Evolutionary conservation across 2,888 invertebrate genomes (phyloP), one percentile per base, ranked within the genome.

Genomic region (Troides aeacus): DNA sequence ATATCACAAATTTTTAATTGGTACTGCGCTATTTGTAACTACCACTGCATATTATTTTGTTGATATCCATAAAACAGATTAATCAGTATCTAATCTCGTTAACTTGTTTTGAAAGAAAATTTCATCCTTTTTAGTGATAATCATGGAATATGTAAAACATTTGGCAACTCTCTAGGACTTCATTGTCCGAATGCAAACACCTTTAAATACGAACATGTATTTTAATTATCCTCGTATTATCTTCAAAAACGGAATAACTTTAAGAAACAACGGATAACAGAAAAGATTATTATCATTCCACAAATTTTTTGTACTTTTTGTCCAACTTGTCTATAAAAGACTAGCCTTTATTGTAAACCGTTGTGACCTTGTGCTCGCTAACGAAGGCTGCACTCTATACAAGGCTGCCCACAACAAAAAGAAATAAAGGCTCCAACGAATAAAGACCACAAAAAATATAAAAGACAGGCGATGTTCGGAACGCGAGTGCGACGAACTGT

Each of bases 401-500:
- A 86, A 84, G 87, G 85, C 82, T 82, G 81, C 78, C 76, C 76
- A 77, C 78, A 81, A 85, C 83, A 88, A 89, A 86, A 89, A 83
- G 82, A 84, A 85, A 84, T 81, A 87, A 86, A 81, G 78, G 68
- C 73, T 75, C 77, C 73, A 77, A 81, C 81, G 79, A 79, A 81
- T 86, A 85, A 88, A 90, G 88, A 89, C 86, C 85, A 89, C 87
- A 90, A 90, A 90, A 90, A 84, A 84, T 84, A 83, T 81, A 84
- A 85, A 84, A 84, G 84, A 81, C 78, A 76, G 79, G 72, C 80
- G 81, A 79, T 85, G 86, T 84, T 85, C 81, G 80, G 81, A 69
- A 69, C 84, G 82, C 82, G 82, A 81, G 79, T 80, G 79, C 78
- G 79, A 77, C 78, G 82, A 79, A 76, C 81, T 77, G 81, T 79